These are phyloP conservation scores for Liodrosophila aerea DNA, from an alignment of 2,888 invertebrate species.

Conservation along the genomic window DNA sequence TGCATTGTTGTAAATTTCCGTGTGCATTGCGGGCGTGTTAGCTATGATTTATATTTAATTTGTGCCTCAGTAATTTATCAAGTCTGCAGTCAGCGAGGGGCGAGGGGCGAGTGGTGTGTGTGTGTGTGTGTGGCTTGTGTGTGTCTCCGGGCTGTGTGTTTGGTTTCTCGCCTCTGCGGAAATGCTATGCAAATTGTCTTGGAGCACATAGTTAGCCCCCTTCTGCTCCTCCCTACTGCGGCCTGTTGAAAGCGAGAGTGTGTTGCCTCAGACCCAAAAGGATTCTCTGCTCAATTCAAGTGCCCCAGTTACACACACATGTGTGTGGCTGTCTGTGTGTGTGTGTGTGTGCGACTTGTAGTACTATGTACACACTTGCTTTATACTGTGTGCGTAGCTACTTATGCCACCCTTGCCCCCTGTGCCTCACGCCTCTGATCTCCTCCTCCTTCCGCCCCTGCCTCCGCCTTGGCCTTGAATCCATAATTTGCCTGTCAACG, in stretches of 20 bases:
- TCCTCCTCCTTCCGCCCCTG: conserved; percentile 1
- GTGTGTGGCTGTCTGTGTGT: conserved; percentile 2
- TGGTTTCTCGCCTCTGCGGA: conserved; percentile 19
- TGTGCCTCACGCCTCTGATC: too few species aligned
- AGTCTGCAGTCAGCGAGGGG: conserved; percentile 29
- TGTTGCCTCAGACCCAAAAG: too few species aligned
- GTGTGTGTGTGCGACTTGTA: not conserved
- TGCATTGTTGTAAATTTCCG: conserved; percentile 39
- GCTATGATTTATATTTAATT: conserved; percentile 74
- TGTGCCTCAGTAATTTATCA: conserved; percentile 73
- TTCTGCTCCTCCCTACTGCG: too few species aligned
- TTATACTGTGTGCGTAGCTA: conserved; percentile 2
- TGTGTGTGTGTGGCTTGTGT: too few species aligned
- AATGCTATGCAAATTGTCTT: conserved; percentile 72
- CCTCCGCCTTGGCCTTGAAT: conserved; percentile 63
- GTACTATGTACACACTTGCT: conserved; percentile 6
- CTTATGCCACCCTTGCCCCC: too few species aligned
- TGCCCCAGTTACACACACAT: too few species aligned
- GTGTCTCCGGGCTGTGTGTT: too few species aligned
- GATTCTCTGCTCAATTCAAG: too few species aligned
- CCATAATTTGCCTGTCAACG: conserved; percentile 77
- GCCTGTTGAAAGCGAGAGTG: too few species aligned
- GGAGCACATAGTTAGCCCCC: conserved; percentile 12
- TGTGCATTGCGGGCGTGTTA: conserved; percentile 33
- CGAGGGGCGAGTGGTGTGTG: too few species aligned